A percentile compares a stretch with the other conserved stretches of the same genome.
Conservation (phyloP, 2,797 vertebrate genomes). For the Brachymystax lenok region DNA sequence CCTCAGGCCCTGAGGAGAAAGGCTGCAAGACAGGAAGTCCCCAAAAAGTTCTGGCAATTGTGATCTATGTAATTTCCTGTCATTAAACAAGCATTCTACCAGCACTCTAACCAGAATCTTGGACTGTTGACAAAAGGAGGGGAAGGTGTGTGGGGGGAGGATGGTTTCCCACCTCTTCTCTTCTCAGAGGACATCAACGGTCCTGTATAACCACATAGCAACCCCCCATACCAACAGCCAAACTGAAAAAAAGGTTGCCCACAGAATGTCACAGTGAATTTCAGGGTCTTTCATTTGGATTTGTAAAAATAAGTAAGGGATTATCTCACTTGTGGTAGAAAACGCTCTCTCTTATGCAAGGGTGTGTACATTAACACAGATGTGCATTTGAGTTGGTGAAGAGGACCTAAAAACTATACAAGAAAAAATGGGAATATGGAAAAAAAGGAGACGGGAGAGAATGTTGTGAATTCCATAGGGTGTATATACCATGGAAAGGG, state of each 20-base stretch:
- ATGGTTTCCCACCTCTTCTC: slow-evolving; percentile 38
- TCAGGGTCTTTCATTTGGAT: slow-evolving; percentile 58
- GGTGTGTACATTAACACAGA: slow-evolving; percentile 31
- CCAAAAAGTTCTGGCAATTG: slow-evolving; percentile 75
- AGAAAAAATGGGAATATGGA: slow-evolving; percentile 16
- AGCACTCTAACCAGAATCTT: slow-evolving; percentile 68
- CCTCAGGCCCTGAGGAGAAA: slow-evolving; percentile 76
- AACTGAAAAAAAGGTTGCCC: slow-evolving; percentile 48
- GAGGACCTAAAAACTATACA: slow-evolving; percentile 34
- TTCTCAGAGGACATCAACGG: slow-evolving; percentile 44
- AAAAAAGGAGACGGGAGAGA: slow-evolving; percentile 32
- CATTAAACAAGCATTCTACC: slow-evolving; percentile 63
- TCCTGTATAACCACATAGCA: slow-evolving; percentile 29
- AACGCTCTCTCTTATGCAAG: slow-evolving; percentile 11
- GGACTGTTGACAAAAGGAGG: slow-evolving; percentile 56
- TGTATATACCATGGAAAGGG: slow-evolving; percentile 63
- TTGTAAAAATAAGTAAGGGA: slow-evolving; percentile 31
- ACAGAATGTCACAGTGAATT: slow-evolving; percentile 58
- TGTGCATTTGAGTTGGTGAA: slow-evolving; percentile 45
- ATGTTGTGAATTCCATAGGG: slow-evolving; percentile 59
- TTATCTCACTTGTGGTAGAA: slow-evolving; percentile 33
- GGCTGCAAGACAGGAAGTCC: slow-evolving; percentile 64
- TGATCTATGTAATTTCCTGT: slow-evolving; percentile 73
- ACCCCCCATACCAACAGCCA: slow-evolving; percentile 11
- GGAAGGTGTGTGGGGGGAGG: slow-evolving; percentile 23